These are phyloP conservation scores for Oxyura jamaicensis DNA, from an alignment of 2,113 vertebrate genomes.

Conservation along the genomic window DNA sequence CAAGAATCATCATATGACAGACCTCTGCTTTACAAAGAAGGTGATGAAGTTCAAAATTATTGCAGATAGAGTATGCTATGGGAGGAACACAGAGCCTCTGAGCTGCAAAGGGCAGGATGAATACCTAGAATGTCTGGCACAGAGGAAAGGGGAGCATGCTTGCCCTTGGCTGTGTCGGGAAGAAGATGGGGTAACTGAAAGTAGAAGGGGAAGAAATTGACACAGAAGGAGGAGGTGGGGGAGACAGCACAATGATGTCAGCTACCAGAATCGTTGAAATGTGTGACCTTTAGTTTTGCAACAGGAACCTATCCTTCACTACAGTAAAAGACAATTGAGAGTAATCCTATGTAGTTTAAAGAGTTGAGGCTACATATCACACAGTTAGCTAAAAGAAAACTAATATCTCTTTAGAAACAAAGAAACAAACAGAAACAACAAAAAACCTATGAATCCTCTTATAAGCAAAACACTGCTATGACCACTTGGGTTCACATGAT, in stretches of 20 bases:
- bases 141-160: background rate
- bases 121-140: accelerated
- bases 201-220: constrained; percentile 23
- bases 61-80: background rate
- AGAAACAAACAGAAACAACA: background rate
- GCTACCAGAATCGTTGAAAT: background rate
- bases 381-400: background rate
- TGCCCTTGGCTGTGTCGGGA: background rate
- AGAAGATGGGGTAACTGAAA: constrained; percentile 57
- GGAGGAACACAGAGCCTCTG: background rate
- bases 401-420: background rate
- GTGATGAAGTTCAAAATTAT: background rate
- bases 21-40: background rate
- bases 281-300: background rate
- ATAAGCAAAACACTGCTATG: background rate
- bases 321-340: background rate
- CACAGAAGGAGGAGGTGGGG: background rate
- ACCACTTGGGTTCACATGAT: background rate
- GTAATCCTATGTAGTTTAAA: background rate
- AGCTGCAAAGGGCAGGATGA: background rate
- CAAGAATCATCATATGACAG: background rate
- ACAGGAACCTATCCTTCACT: background rate
- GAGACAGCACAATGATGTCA: accelerated
- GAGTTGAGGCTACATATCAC: background rate
- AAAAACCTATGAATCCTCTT: background rate